These are phyloP conservation scores for Aplidium turbinatum DNA, from an alignment of 23 tunicate species.

Conservation along the genomic window DNA sequence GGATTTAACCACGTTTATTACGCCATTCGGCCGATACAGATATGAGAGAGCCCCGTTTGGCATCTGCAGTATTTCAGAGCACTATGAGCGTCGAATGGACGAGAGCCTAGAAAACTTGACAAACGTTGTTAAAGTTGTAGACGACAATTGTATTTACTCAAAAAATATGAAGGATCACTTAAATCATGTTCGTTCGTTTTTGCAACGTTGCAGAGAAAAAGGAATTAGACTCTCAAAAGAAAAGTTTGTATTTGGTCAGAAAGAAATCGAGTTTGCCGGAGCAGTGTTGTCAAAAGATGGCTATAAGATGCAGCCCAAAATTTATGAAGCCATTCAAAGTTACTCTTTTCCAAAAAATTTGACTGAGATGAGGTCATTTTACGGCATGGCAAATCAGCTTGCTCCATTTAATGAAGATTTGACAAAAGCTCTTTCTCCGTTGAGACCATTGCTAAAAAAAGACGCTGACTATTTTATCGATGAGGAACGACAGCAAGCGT, in stretches of 20 bases:
- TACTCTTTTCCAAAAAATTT: neutral
- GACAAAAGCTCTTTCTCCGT: neutral
- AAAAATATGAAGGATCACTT: neutral
- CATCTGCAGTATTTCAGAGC: neutral
- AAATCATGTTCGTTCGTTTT: neutral
- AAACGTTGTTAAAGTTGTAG: neutral
- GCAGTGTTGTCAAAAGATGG: neutral
- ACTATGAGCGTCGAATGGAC: constrained; percentile 7
- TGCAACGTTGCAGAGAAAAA: neutral
- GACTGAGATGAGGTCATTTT: constrained; percentile 4
- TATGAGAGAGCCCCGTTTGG: constrained; percentile 24
- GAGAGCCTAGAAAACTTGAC: neutral
- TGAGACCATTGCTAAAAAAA: constrained; percentile 10
- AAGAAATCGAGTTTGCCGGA: constrained; percentile 9
- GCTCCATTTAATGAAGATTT: constrained; percentile 1
- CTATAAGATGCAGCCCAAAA: constrained; percentile 6
- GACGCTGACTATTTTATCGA: neutral
- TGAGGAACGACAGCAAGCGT: constrained; percentile 1
- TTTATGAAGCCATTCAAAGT: constrained; percentile 1
- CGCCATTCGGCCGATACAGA: constrained; percentile 2
- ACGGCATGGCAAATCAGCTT: constrained; percentile 15
- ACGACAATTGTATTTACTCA: constrained; percentile 10
- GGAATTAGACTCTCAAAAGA: neutral
- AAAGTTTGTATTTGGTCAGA: constrained; percentile 1
- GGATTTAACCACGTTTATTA: constrained; percentile 6